Evolutionary conservation across 37 sponge, comb jelly and placozoan species (phyloP).

Genomic region (Aplysina aerophoba): DNA sequence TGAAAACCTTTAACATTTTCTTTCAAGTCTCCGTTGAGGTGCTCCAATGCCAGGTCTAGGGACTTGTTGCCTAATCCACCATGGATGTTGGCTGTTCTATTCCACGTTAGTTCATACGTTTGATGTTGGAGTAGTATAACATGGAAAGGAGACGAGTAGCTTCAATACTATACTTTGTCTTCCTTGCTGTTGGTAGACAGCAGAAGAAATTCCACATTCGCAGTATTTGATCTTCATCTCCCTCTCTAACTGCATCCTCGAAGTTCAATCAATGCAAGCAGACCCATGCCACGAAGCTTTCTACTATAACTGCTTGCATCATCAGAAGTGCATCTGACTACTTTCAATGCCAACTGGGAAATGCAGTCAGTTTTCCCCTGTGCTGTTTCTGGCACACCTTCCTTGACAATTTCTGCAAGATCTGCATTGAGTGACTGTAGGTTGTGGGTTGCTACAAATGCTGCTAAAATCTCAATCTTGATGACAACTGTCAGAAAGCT

Average conservation of each 20-base stretch:
- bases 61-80: slow-evolving; percentile 29
- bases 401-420: background rate
- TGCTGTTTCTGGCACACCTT: background rate
- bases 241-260: slow-evolving; percentile 32
- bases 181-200: background rate
- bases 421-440: background rate
- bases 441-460: background rate
- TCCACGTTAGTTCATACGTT: slow-evolving; percentile 14
- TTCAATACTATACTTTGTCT: slow-evolving; percentile 28
- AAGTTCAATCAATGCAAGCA: slow-evolving; percentile 13
- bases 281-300: slow-evolving; percentile 1
- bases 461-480: background rate
- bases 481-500: slow-evolving; percentile 8
- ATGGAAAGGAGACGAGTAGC: background rate
- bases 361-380: background rate
- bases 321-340: background rate
- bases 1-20: background rate
- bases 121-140: too few species aligned
- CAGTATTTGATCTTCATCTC: slow-evolving; percentile 2
- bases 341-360: background rate
- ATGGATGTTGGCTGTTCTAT: background rate
- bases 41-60: slow-evolving; percentile 14
- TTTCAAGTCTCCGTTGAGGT: slow-evolving; percentile 30
- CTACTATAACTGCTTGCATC: background rate
- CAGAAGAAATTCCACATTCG: slow-evolving; percentile 17